Evolutionary conservation across 2,888 invertebrate species (phyloP).

Genomic region (Gastracanthus pulcherrimus): DNA sequence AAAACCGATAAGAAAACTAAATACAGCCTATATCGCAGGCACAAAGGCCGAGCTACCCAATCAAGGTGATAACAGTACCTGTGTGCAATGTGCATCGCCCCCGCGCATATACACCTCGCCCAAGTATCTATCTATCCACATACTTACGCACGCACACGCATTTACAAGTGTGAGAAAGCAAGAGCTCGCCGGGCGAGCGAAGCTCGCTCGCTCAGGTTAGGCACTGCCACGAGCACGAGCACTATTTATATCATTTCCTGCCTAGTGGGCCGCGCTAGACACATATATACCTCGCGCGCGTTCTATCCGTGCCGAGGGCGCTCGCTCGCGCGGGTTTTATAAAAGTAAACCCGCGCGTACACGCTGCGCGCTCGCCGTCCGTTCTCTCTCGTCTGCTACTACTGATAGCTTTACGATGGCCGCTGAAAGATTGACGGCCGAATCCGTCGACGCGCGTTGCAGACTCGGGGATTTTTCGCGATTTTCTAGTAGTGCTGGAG

Average conservation of each 20-base stretch:
- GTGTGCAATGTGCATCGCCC: too few relatives aligned
- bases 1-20: neutral
- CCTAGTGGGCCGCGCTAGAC: conserved; percentile 61
- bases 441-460: conserved; percentile 73
- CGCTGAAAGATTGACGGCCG: conserved; percentile 75
- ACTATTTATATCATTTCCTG: conserved; percentile 67
- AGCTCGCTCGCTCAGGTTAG: neutral
- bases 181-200: neutral
- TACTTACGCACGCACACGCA: neutral
- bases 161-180: neutral
- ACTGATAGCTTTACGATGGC: conserved; percentile 69
- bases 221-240: neutral
- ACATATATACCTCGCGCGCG: conserved; percentile 39
- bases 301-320: conserved; percentile 60
- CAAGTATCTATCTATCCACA: too few relatives aligned
- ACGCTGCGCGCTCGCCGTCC: too few relatives aligned
- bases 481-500: conserved; percentile 20
- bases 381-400: neutral
- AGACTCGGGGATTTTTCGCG: conserved; percentile 56
- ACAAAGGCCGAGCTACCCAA: too few relatives aligned
- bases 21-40: too few relatives aligned
- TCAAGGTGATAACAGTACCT: neutral
- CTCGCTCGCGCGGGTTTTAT: conserved; percentile 24
- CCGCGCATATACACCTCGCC: too few relatives aligned
- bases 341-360: conserved; percentile 32